phyloP scores from a whole-genome alignment of 2,888 invertebrate genomes.

The Endomychus coccineus region DNA sequence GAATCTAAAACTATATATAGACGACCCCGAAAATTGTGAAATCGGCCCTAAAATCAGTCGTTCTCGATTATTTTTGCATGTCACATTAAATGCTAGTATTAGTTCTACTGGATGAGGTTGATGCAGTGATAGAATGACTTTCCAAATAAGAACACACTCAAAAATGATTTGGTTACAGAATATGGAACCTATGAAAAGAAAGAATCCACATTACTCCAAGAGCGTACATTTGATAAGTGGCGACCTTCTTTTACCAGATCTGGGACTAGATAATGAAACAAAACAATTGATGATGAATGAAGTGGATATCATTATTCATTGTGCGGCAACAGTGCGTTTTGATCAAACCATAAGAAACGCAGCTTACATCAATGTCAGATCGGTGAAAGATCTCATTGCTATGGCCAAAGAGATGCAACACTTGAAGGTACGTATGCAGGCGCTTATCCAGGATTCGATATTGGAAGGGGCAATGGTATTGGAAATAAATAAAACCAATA shows the following conservation, averaged over 20 bases:
- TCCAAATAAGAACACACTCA: no score
- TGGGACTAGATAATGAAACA: slow-evolving; percentile 49
- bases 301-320: slow-evolving; percentile 62
- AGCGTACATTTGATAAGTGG: slow-evolving; percentile 53
- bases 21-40: no score
- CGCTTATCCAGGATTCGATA: no score
- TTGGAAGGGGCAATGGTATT: no score
- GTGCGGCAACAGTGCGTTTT: slow-evolving; percentile 69
- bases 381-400: slow-evolving; percentile 55
- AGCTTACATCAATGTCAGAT: slow-evolving; percentile 60
- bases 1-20: no score
- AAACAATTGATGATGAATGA: slow-evolving; percentile 46
- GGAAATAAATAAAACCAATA: no score
- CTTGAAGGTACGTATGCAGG: slow-evolving; percentile 50
- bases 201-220: slow-evolving; percentile 46
- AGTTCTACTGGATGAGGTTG: no score
- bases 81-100: no score
- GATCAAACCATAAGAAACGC: slow-evolving; percentile 63
- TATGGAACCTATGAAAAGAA: slow-evolving; percentile 46
- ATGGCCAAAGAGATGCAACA: slow-evolving; percentile 59
- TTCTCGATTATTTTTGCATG: no score
- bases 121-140: no score
- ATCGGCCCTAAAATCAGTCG: no score
- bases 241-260: slow-evolving; percentile 46
- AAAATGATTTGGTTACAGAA: slow-evolving; percentile 38